Evolutionary conservation across 2,888 invertebrate species (phyloP).

Genomic region (Synanthedon tipuliformis): DNA sequence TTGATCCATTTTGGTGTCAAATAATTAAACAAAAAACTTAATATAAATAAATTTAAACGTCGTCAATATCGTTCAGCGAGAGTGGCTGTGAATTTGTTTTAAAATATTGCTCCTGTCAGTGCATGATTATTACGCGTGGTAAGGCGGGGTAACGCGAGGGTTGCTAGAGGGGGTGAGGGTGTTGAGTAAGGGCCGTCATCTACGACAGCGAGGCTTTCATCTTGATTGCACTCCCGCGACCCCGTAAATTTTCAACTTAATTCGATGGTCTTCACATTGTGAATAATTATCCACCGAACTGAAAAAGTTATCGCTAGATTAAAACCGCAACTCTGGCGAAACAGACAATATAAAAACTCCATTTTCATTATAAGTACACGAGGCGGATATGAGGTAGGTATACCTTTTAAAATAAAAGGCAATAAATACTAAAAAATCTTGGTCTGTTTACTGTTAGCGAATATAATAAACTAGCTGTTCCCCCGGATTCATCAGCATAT

Average conservation of each 20-base stretch:
- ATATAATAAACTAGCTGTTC: too few relatives aligned
- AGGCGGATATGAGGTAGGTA: too few relatives aligned
- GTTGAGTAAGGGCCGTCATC: conserved; percentile 11
- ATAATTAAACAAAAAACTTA: too few relatives aligned
- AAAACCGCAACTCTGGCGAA: not conserved
- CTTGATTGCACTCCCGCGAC: conserved; percentile 36
- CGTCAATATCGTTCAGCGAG: not conserved
- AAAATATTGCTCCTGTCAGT: not conserved
- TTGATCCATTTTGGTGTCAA: too few relatives aligned
- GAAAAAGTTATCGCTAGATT: conserved; percentile 1
- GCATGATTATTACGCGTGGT: conserved; percentile 1
- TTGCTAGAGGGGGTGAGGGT: not conserved
- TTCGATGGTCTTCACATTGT: conserved; percentile 28
- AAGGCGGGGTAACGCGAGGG: not conserved
- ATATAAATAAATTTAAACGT: too few relatives aligned
- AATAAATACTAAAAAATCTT: too few relatives aligned
- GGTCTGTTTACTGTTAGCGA: too few relatives aligned
- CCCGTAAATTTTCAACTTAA: conserved; percentile 34
- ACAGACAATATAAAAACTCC: too few relatives aligned
- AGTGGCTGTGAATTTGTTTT: not conserved
- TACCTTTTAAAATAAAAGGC: too few relatives aligned
- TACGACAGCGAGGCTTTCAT: conserved; percentile 30
- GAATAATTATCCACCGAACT: conserved; percentile 16
- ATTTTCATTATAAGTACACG: too few relatives aligned
- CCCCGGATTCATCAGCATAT: too few relatives aligned